Conservation (phyloP, 2,113 vertebrate genomes). For the Anhinga anhinga region DNA sequence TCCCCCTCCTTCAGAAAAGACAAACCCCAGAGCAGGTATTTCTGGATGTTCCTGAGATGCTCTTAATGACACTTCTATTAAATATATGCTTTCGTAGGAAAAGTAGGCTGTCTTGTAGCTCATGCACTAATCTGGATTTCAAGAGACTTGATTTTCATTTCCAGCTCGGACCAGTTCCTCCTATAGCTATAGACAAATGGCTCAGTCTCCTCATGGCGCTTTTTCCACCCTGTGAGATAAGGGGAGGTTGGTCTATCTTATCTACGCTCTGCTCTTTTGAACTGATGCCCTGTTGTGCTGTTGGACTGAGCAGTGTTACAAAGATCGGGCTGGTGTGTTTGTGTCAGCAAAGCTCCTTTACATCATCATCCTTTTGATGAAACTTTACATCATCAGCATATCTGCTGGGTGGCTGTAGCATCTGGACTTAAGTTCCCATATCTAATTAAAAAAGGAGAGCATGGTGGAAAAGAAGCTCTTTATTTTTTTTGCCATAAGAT, state of each 20-base stretch:
- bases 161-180: not conserved
- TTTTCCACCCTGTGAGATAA: not conserved
- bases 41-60: not conserved
- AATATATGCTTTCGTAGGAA: not conserved
- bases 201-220: not conserved
- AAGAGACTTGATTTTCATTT: not conserved
- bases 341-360: not conserved
- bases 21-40: not conserved
- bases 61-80: not conserved
- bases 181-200: not conserved
- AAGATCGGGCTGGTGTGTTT: not conserved
- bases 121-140: not conserved
- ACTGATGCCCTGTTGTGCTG: not conserved
- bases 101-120: not conserved
- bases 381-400: not conserved
- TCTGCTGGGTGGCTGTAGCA: not conserved
- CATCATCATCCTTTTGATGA: not conserved
- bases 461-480: not conserved
- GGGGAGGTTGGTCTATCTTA: not conserved
- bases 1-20: not conserved
- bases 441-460: not conserved
- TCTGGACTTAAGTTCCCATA: not conserved
- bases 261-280: not conserved
- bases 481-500: not conserved
- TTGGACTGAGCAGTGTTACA: not conserved